A percentile compares a stretch with the other conserved stretches of the same genome.
Conservation (phyloP, 2,888 invertebrate genomes). For the Cyaniris semiargus region DNA sequence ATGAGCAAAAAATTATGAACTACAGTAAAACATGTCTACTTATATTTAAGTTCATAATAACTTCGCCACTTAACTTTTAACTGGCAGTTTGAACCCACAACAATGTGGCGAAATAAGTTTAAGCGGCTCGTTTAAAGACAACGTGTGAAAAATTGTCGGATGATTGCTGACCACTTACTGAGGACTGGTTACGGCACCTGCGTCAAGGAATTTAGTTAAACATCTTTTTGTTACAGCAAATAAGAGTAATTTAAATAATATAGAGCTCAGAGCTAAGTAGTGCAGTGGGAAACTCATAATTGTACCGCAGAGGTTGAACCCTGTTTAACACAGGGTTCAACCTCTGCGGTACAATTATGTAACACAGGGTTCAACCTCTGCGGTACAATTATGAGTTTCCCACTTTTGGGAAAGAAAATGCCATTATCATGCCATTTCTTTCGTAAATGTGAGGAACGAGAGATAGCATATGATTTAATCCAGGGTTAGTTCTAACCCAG, state of each 20-base stretch:
- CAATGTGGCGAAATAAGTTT: slow-evolving; percentile 9
- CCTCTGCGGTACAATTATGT: too few relatives aligned
- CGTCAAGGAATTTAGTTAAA: background rate
- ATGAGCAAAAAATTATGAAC: background rate
- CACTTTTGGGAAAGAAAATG: too few relatives aligned
- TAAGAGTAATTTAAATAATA: slow-evolving; percentile 17
- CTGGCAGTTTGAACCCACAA: background rate
- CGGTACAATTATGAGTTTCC: background rate
- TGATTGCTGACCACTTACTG: slow-evolving; percentile 9
- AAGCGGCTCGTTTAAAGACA: background rate
- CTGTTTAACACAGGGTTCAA: too few relatives aligned
- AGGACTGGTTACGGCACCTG: slow-evolving; percentile 17
- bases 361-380: too few relatives aligned
- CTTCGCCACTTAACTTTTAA: background rate
- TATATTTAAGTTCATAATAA: slow-evolving; percentile 7
- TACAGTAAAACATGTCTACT: background rate
- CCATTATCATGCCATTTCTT: too few relatives aligned
- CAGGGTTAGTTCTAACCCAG: too few relatives aligned
- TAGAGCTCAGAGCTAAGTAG: background rate
- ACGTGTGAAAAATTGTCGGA: slow-evolving; percentile 19
- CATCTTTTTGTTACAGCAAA: slow-evolving; percentile 8
- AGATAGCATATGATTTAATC: too few relatives aligned
- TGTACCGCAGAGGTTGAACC: background rate
- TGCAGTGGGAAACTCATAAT: background rate
- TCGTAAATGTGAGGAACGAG: too few relatives aligned